These are phyloP conservation scores for Hermodice carunculata DNA, from an alignment of 2,888 invertebrate genomes.

Conservation along the genomic window DNA sequence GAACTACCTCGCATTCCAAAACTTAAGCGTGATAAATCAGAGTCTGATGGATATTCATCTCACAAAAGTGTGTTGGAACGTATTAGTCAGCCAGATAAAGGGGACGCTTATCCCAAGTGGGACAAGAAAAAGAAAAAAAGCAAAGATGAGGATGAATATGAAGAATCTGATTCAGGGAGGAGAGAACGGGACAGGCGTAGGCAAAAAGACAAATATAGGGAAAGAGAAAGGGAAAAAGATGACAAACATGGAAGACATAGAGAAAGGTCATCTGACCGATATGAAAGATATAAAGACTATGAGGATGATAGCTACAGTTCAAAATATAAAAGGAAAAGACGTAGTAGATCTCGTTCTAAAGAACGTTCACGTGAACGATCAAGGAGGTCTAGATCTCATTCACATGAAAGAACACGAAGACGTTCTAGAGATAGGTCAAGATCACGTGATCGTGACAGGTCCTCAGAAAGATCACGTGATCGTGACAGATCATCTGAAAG, in stretches of 20 bases:
- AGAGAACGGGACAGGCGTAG: slow-evolving; percentile 10
- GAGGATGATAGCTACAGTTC: not conserved
- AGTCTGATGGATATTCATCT: slow-evolving; percentile 13
- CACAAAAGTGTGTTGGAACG: slow-evolving; percentile 19
- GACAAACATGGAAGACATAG: slow-evolving; percentile 37
- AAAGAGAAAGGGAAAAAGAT: slow-evolving; percentile 25
- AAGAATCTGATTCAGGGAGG: slow-evolving; percentile 11
- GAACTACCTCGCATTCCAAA: slow-evolving; percentile 58
- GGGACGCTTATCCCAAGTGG: slow-evolving; percentile 27
- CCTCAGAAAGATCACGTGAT: slow-evolving; percentile 14
- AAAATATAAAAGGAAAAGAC: not conserved
- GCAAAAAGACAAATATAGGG: slow-evolving; percentile 14
- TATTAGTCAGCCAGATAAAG: slow-evolving; percentile 5
- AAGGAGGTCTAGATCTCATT: slow-evolving; percentile 26
- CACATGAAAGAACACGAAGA: not conserved
- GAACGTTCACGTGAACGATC: slow-evolving; percentile 9
- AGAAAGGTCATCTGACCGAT: slow-evolving; percentile 28
- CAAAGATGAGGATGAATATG: slow-evolving; percentile 24
- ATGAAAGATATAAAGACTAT: not conserved
- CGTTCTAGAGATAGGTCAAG: slow-evolving; percentile 19
- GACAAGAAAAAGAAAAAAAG: slow-evolving; percentile 21
- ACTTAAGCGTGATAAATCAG: slow-evolving; percentile 55
- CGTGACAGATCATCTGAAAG: slow-evolving; percentile 3
- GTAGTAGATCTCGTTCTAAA: slow-evolving; percentile 11
- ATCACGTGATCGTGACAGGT: slow-evolving; percentile 13